Percentiles rank a stretch among this genome's conserved stretches.
Evolutionary conservation across 2,113 vertebrate species (phyloP).

Genomic region (Psettodes erumei): DNA sequence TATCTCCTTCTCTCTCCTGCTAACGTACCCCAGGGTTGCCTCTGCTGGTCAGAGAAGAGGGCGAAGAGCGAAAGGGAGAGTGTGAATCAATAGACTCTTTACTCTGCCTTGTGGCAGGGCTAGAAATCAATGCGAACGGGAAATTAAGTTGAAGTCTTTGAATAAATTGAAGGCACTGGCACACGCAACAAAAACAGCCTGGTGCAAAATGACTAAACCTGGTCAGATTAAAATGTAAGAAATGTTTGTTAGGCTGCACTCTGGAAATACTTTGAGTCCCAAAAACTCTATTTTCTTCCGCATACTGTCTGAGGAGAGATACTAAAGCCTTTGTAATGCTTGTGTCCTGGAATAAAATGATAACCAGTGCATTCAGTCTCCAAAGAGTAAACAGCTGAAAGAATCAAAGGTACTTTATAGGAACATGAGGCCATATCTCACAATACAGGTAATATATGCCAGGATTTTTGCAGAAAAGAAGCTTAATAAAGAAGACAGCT

Average conservation of each 20-base stretch:
- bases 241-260: constrained; percentile 32
- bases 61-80: constrained; percentile 35
- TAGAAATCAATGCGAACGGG: constrained; percentile 74
- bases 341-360: constrained; percentile 57
- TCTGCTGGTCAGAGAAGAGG: constrained; percentile 52
- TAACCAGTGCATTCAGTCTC: constrained; percentile 31
- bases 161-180: constrained; percentile 71
- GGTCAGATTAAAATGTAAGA: constrained; percentile 60
- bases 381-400: constrained; percentile 28
- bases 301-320: constrained; percentile 29
- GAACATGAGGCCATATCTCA: constrained; percentile 32
- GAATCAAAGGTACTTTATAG: constrained; percentile 33
- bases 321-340: constrained; percentile 36
- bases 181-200: constrained; percentile 49
- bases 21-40: constrained; percentile 38
- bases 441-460: constrained; percentile 35
- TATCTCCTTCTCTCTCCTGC: neutral
- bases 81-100: constrained; percentile 74
- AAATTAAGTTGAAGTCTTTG: constrained; percentile 77
- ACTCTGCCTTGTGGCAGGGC: constrained; percentile 57
- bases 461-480: constrained; percentile 10
- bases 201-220: constrained; percentile 49
- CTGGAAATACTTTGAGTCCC: constrained; percentile 34
- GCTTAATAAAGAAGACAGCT: constrained; percentile 17
- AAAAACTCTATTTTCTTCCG: constrained; percentile 35